Base-by-base conservation (phyloP, 2,113 vertebrate species). In the Azemiops feae region DNA sequence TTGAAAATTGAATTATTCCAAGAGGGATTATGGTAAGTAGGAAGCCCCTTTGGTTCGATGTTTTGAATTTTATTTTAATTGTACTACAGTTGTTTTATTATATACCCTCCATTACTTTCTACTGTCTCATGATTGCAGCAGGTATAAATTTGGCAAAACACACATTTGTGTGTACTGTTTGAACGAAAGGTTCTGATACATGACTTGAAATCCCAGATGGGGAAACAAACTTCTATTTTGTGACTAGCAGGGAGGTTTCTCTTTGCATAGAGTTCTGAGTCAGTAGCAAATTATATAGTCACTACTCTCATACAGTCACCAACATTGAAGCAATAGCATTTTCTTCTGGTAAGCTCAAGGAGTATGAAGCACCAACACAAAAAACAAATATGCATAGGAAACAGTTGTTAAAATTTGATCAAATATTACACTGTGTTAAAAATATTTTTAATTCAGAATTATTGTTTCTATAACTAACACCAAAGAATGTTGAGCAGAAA, bases 141-240 rank as follows among this genome's bases (percentile, higher is more conserved):
- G 4, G n/a, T 74, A 74, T 74, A 39, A 74, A 74, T 74, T 39
- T 74, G 69, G 5, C 8, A 74, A 74, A 34, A 74, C 69, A 34
- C 39, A 50, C 25, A 58, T 58, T 18, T 47, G 2, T 23, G 27
- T 47, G 12, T 6, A 39, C 1, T 25, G 27, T 30, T 11, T 58
- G 16, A 50, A 12, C 1, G 9, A 27, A 58, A n/a, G 7, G 16
- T 18, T 20, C 34, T 20, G 22, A 57, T 16, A 0, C 0, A 50
- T 53, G 1, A 0, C 8, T 45, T 22, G 45, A 4, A 0, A 69
- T 86, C 8, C n/a, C 69, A 20, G 69, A 39, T 81, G n/a, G 16
- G 18, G 16, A 81, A 74, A 81, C 69, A 39, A 60, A 85, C 25
- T 91, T 23, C 12, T 7, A 53, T 53, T 54, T 50, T 34, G 14